phyloP scores from a whole-genome alignment of 2,888 invertebrate species.

The Coecobrya sp. region DNA sequence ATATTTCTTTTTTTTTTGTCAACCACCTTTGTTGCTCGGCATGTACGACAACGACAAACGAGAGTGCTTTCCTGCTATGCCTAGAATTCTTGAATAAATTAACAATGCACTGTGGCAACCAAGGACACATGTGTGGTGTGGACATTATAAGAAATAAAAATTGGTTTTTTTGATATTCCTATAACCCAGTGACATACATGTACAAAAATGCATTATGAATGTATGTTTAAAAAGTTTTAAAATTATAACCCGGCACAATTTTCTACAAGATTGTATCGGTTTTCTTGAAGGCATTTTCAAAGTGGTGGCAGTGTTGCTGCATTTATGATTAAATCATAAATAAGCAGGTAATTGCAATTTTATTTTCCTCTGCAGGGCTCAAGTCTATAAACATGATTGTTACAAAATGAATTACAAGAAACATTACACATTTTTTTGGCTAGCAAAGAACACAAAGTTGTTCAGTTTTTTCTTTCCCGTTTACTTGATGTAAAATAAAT shows the following conservation, averaged over 20 bases:
- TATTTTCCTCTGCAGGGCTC: background rate
- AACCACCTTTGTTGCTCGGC: background rate
- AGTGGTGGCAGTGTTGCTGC: background rate
- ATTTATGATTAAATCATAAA: background rate
- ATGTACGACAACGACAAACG: background rate
- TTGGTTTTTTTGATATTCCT: no score
- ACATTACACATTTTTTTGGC: no score
- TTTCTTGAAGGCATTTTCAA: background rate
- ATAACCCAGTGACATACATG: slow-evolving; percentile 61
- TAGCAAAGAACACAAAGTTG: no score
- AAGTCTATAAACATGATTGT: background rate
- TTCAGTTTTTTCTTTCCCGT: background rate
- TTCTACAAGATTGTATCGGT: background rate
- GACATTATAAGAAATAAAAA: no score
- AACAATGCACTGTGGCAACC: background rate
- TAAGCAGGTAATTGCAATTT: no score
- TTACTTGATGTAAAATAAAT: background rate
- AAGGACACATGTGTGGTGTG: background rate
- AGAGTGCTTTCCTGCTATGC: background rate
- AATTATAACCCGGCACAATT: background rate
- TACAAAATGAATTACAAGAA: background rate
- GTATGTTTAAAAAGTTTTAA: background rate
- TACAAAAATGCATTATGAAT: background rate
- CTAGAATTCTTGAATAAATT: background rate
- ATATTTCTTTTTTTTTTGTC: slow-evolving; percentile 46